Conservation (phyloP, 2,113 vertebrate genomes). For the Pseudolaguvia tuberculata region DNA sequence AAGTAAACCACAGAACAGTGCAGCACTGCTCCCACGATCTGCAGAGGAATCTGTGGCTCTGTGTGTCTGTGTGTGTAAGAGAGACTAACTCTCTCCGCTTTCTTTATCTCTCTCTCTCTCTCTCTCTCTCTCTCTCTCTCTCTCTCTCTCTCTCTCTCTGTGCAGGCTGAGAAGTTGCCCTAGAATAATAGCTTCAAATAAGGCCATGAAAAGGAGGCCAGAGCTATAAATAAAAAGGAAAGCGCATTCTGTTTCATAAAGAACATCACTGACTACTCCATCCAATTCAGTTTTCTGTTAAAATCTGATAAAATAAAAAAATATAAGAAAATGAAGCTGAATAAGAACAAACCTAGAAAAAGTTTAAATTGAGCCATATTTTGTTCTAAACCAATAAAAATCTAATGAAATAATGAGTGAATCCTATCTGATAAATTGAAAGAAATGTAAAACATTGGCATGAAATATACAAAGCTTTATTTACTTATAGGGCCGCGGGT, state of each 20-base stretch:
- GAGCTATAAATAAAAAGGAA: constrained; percentile 22
- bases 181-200: constrained; percentile 38
- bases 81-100: background rate
- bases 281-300: too few relatives aligned
- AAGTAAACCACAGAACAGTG: background rate
- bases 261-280: constrained; percentile 3
- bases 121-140: too few relatives aligned
- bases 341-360: too few relatives aligned
- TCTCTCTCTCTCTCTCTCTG: too few relatives aligned
- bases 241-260: constrained; percentile 17
- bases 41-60: background rate
- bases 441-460: constrained; percentile 59
- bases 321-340: too few relatives aligned
- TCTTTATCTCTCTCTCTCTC: too few relatives aligned
- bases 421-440: constrained; percentile 69
- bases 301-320: background rate
- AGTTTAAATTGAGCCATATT: too few relatives aligned
- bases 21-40: background rate
- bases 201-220: constrained; percentile 22
- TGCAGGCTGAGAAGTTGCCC: constrained; percentile 11
- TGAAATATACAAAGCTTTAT: too few relatives aligned
- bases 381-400: too few relatives aligned
- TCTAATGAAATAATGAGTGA: constrained; percentile 24
- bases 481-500: too few relatives aligned
- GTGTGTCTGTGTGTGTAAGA: background rate